Percentiles rank a stretch among this genome's conserved stretches.
Conservation (phyloP, 1,140 invertebrate genomes). For the Drosophila ogumai region DNA sequence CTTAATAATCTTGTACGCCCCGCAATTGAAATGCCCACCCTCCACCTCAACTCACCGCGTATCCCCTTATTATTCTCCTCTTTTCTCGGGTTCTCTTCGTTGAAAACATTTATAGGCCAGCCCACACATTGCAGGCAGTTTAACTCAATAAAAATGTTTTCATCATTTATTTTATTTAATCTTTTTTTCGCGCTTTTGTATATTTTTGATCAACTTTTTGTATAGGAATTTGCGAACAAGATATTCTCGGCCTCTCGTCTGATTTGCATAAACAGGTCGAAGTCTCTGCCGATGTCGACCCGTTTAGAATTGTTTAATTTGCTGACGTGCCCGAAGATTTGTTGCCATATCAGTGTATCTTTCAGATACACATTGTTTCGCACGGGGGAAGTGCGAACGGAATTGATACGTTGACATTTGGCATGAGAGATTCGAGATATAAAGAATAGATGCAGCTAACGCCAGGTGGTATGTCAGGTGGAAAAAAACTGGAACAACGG, state of each 20-base stretch:
- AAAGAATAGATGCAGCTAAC: background rate
- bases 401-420: constrained; percentile 56
- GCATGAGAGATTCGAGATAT: background rate
- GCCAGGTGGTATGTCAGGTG: constrained; percentile 2
- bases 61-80: constrained; percentile 4
- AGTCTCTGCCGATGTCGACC: constrained; percentile 40
- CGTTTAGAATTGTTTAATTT: constrained; percentile 53
- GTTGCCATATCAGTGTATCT: constrained; percentile 30
- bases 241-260: constrained; percentile 32
- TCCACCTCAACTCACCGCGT: background rate
- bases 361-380: constrained; percentile 23
- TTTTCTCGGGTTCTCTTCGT: constrained; percentile 20
- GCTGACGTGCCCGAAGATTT: constrained; percentile 48
- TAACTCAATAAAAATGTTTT: constrained; percentile 53
- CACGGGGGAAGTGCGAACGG: constrained; percentile 14
- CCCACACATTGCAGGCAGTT: constrained; percentile 51
- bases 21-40: constrained; percentile 24
- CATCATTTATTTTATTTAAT: constrained; percentile 18
- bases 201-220: constrained; percentile 61
- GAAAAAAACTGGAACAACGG: constrained; percentile 1
- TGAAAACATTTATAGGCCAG: constrained; percentile 36
- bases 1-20: constrained; percentile 42
- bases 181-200: constrained; percentile 22
- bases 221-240: constrained; percentile 44
- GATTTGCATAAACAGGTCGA: constrained; percentile 61